Conservation (phyloP, 2,797 vertebrate genomes). For the Fringilla coelebs region DNA sequence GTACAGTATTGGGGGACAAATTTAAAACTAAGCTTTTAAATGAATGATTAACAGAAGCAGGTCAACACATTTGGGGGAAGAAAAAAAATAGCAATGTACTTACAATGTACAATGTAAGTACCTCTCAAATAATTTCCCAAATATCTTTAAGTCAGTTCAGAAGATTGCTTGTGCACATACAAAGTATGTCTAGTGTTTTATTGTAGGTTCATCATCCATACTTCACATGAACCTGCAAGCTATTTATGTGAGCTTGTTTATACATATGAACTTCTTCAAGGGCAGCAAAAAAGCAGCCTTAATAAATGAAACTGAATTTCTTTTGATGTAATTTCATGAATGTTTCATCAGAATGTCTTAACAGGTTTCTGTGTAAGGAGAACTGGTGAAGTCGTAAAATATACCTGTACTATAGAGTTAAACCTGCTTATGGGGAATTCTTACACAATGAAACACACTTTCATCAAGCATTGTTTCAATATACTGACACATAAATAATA, state of each 20-base stretch:
- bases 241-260: constrained; percentile 69
- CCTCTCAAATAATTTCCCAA: constrained; percentile 63
- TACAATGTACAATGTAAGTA: not conserved
- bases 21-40: constrained; percentile 67
- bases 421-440: not conserved
- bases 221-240: constrained; percentile 32
- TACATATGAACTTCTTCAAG: constrained; percentile 67
- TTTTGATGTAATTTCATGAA: constrained; percentile 70
- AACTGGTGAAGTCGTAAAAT: constrained; percentile 54
- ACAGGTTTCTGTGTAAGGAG: constrained; percentile 35
- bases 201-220: constrained; percentile 54
- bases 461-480: not conserved
- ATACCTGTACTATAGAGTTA: not conserved
- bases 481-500: not conserved
- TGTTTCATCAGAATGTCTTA: constrained; percentile 66
- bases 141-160: constrained; percentile 61
- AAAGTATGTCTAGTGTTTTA: constrained; percentile 51
- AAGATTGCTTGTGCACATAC: constrained; percentile 38
- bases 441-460: not conserved
- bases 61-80: not conserved
- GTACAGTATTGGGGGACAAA: constrained; percentile 24
- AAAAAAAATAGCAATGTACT: not conserved
- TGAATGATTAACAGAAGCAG: constrained; percentile 63
- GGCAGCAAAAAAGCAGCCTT: constrained; percentile 50
- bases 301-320: constrained; percentile 71